Conservation (phyloP, 2,888 invertebrate species). For the Melanophora roralis region DNA sequence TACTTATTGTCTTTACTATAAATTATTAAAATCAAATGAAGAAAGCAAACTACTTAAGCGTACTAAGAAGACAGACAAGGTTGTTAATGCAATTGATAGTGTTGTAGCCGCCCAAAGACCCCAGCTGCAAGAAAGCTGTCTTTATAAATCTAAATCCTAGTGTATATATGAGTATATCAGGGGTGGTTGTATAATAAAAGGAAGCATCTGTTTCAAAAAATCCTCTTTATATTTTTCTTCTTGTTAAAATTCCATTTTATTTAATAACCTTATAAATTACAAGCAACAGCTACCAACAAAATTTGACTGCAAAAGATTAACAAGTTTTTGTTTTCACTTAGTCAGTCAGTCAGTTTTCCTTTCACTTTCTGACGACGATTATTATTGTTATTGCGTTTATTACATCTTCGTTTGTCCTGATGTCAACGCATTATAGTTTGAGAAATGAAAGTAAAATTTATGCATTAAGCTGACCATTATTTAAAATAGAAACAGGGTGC, state of each 20-base stretch:
- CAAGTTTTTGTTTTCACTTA: conserved; percentile 26
- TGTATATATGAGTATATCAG: not conserved
- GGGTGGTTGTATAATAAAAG: not conserved
- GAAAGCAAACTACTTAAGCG: not conserved
- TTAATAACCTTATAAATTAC: conserved; percentile 58
- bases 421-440: conserved; percentile 25
- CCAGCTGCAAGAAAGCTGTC: not conserved
- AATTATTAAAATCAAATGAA: conserved; percentile 42
- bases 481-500: conserved; percentile 15
- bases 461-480: conserved; percentile 47
- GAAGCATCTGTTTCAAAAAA: not conserved
- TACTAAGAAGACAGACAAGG: not conserved
- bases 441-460: conserved; percentile 1
- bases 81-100: not conserved
- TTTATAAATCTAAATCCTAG: not conserved
- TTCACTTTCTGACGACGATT: not conserved
- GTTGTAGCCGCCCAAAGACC: not conserved
- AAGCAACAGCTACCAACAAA: conserved; percentile 41
- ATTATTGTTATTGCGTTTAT: conserved; percentile 25
- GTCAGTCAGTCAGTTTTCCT: not conserved
- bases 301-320: conserved; percentile 59
- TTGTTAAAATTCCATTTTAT: conserved; percentile 41
- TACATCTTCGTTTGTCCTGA: conserved; percentile 17
- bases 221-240: not conserved
- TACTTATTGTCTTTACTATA: conserved; percentile 32